phyloP scores from a whole-genome alignment of 2,888 invertebrate species.

The Cetonia aurata region DNA sequence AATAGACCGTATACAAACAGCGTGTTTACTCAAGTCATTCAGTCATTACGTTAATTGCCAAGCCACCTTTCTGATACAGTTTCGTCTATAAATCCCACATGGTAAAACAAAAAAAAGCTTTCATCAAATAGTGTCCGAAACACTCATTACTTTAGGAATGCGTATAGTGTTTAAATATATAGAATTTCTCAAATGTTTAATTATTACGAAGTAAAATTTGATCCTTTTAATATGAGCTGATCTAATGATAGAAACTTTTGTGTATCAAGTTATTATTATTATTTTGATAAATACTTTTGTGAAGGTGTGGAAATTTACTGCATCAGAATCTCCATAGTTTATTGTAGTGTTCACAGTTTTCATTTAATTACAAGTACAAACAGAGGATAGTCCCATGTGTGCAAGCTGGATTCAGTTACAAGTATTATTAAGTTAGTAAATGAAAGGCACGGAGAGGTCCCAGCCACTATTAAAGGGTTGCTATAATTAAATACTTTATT shows the following conservation, averaged over 20 bases:
- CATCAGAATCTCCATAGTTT: constrained; percentile 14
- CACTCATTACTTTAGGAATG: no score
- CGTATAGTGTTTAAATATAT: no score
- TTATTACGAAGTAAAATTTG: not conserved
- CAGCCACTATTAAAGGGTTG: constrained; percentile 39
- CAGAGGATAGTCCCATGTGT: constrained; percentile 55
- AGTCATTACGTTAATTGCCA: constrained; percentile 60
- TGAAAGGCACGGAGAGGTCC: constrained; percentile 26
- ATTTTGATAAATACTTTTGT: not conserved
- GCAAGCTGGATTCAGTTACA: constrained; percentile 48
- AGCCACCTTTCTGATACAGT: constrained; percentile 30
- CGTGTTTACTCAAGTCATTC: constrained; percentile 58
- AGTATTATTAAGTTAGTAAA: constrained; percentile 30
- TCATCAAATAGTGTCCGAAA: not conserved
- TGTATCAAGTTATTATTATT: no score
- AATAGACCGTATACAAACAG: constrained; percentile 46
- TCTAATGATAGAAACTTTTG: not conserved
- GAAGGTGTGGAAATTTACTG: not conserved
- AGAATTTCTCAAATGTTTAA: no score
- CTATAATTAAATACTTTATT: constrained; percentile 14
- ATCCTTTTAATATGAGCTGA: not conserved
- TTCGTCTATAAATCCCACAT: constrained; percentile 31
- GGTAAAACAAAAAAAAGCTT: constrained; percentile 18
- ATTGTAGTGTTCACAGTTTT: constrained; percentile 46
- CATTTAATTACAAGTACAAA: constrained; percentile 59